phyloP scores from a whole-genome alignment of 2,888 invertebrate species.

The Callyntrura sp. region DNA sequence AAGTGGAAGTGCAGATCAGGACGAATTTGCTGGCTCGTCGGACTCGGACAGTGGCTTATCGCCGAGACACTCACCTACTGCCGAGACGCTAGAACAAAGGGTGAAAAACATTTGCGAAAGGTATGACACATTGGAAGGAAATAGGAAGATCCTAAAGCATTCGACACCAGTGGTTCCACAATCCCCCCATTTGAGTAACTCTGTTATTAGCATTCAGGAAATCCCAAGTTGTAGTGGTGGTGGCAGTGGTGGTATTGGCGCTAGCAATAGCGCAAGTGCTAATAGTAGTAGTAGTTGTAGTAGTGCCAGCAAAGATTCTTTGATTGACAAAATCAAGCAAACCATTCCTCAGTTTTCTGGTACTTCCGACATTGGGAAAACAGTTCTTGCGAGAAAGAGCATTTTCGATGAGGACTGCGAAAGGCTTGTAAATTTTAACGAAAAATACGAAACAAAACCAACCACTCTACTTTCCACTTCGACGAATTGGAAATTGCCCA shows the following conservation, averaged over 20 bases:
- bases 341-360: conserved; percentile 75
- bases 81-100: conserved; percentile 93
- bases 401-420: conserved; percentile 98
- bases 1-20: conserved; percentile 46
- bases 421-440: conserved; percentile 94
- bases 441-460: conserved; percentile 90
- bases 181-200: conserved; percentile 55
- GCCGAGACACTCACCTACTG: conserved; percentile 86
- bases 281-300: conserved; percentile 19
- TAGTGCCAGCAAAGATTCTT: conserved; percentile 56
- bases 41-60: conserved; percentile 90
- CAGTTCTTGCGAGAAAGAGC: conserved; percentile 95
- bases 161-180: conserved; percentile 60
- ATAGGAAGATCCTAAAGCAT: conserved; percentile 81
- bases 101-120: conserved; percentile 97
- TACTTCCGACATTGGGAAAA: conserved; percentile 97
- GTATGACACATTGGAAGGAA: conserved; percentile 95
- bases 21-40: conserved; percentile 86
- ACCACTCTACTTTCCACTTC: conserved; percentile 62
- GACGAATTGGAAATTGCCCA: conserved; percentile 80
- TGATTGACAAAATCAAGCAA: conserved; percentile 74
- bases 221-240: conserved; percentile 30
- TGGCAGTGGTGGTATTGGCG: conserved; percentile 31
- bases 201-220: conserved; percentile 34
- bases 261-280: conserved; percentile 7